Evolutionary conservation across 2,888 invertebrate genomes (phyloP), one percentile per base, ranked within the genome.

Genomic region (Oasisia sp.): DNA sequence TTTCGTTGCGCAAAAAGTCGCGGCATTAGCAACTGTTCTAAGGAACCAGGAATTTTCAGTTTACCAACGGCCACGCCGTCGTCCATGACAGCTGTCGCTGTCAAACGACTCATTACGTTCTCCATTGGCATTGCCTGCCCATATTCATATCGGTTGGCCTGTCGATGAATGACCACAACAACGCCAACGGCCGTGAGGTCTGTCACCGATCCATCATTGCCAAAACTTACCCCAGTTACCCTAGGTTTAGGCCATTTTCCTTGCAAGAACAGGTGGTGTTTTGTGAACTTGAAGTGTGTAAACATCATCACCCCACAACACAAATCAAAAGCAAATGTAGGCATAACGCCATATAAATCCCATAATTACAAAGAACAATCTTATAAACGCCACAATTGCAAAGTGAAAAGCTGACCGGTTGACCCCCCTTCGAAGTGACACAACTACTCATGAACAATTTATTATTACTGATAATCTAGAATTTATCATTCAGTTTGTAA

Each of bases 71-170:
- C 74, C 27, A 74, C 27, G 74, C 50, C 50, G 14, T 74, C 74
- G 74, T 74, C 74, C 74, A 74, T 74, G 74, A 74, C 74, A 74
- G 74, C 74, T 74, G 74, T 74, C 74, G 74, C 74, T 74, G 74
- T 74, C 74, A 74, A 74, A 74, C n/a, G 74, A 19, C 74, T 27
- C 27, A 19, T 19, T 74, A 74, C 19, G 74, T 74, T 74, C 74
- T 74, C 74, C n/a, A 74, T 74, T 74, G 74, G 27, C n/a, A 74
- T 74, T 74, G 74, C 74, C 74, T 74, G 27, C 19, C 19, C 74
- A 74, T 19, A 74, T 74, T 74, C 74, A 74, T 74, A 74, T 74
- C 27, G 74, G 74, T 27, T 74, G 74, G 74, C 74, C 56, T 27
- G 27, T 19, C 74, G 27, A 74, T 74, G 74, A 74, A 74, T 74